A percentile compares a stretch with the other conserved stretches of the same genome.
These are phyloP conservation scores for Pangasius macronema DNA, from an alignment of 2,797 vertebrate species.

Conservation along the genomic window DNA sequence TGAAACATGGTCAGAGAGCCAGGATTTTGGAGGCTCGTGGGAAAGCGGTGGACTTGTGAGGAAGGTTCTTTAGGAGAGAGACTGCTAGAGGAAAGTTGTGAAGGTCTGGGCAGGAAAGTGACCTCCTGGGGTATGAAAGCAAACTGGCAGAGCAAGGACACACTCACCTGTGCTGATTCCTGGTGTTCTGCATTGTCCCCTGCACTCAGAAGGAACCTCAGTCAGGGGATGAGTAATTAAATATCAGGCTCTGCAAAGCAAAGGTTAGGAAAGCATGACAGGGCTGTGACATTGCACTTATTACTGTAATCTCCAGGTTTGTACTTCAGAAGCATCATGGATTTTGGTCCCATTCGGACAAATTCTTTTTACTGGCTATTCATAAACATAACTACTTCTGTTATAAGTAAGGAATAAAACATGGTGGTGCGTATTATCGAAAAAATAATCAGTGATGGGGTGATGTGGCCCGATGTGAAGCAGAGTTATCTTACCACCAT, in stretches of 20 bases:
- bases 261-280: conserved; percentile 34
- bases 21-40: not conserved
- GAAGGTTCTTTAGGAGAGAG: conserved; percentile 26
- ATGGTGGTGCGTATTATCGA: not conserved
- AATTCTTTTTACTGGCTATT: not conserved
- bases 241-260: conserved; percentile 55
- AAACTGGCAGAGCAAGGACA: conserved; percentile 50
- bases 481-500: not conserved
- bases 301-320: conserved; percentile 33
- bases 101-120: not conserved
- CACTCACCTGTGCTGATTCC: conserved; percentile 40
- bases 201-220: conserved; percentile 27
- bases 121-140: conserved; percentile 45
- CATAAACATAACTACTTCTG: not conserved
- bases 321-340: not conserved
- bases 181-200: not conserved
- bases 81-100: conserved; percentile 2
- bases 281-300: conserved; percentile 51
- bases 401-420: not conserved
- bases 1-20: conserved; percentile 18
- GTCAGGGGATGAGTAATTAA: conserved; percentile 46
- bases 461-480: not conserved
- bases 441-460: not conserved
- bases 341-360: not conserved
- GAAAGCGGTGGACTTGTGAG: not conserved